phyloP scores from a whole-genome alignment of 2,888 invertebrate genomes.

The Trichopoda pennipes region DNA sequence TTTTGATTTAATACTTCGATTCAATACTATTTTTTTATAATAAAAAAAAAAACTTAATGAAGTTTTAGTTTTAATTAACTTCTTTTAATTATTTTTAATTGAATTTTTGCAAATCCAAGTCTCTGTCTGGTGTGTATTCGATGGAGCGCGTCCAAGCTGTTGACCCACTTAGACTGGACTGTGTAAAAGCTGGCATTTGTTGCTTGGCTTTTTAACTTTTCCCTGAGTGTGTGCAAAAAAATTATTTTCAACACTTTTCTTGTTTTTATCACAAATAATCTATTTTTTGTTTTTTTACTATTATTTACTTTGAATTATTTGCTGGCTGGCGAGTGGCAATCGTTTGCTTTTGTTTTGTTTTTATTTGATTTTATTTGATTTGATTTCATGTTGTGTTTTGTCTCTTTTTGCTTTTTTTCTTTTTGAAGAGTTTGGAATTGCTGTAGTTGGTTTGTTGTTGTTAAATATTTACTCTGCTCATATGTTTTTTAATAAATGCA shows the following conservation, averaged over 20 bases:
- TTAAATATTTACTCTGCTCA: no score
- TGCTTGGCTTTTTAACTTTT: slow-evolving; percentile 58
- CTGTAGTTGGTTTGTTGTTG: no score
- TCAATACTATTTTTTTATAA: slow-evolving; percentile 7
- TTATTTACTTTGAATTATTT: slow-evolving; percentile 22
- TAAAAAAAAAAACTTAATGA: slow-evolving; percentile 36
- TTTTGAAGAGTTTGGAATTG: no score
- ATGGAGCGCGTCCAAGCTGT: slow-evolving; percentile 64
- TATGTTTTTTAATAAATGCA: no score
- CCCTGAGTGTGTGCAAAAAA: slow-evolving; percentile 24
- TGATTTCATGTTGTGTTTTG: slow-evolving; percentile 14
- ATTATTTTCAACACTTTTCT: slow-evolving; percentile 34
- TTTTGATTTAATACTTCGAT: slow-evolving; percentile 20
- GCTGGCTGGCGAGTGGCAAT: slow-evolving; percentile 37
- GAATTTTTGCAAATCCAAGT: slow-evolving; percentile 32
- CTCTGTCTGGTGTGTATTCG: slow-evolving; percentile 29
- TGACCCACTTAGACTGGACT: slow-evolving; percentile 68
- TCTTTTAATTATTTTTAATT: slow-evolving; percentile 1
- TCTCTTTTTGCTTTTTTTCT: slow-evolving; percentile 9
- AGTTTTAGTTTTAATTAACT: slow-evolving; percentile 40
- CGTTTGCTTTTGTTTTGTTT: slow-evolving; percentile 48
- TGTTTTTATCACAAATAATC: slow-evolving; percentile 4
- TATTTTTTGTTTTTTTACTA: slow-evolving; percentile 39
- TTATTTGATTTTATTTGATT: no score
- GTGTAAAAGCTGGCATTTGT: slow-evolving; percentile 33